Conservation (phyloP, 2,888 invertebrate genomes). For the Phalera bucephala region DNA sequence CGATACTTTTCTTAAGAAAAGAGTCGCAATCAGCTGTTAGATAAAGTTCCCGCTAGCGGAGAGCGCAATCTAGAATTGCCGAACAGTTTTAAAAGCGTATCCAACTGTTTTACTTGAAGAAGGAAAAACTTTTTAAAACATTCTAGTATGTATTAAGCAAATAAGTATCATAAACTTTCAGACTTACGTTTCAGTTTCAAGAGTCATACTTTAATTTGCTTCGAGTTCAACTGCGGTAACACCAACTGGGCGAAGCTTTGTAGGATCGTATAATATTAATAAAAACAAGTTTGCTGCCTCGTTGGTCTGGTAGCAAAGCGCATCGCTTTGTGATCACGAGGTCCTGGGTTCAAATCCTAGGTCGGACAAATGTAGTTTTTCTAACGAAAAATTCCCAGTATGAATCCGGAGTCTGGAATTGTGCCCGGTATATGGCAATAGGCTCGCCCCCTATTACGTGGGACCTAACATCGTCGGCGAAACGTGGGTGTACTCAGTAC, state of each 20-base stretch:
- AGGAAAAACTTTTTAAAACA: slow-evolving; percentile 43
- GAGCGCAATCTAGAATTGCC: slow-evolving; percentile 63
- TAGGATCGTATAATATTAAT: too few species aligned
- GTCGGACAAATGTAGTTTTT: too few species aligned
- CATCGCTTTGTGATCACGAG: too few species aligned
- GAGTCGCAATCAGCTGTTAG: slow-evolving; percentile 72
- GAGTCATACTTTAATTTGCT: slow-evolving; percentile 17
- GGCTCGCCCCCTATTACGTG: too few species aligned
- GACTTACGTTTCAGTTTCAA: slow-evolving; percentile 14
- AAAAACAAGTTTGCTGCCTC: too few species aligned
- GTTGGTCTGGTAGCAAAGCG: too few species aligned
- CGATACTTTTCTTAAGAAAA: slow-evolving; percentile 58
- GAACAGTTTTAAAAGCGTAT: slow-evolving; percentile 65
- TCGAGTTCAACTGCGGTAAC: background rate
- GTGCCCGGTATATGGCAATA: too few species aligned
- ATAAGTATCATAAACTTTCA: slow-evolving; percentile 31
- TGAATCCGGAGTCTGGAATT: too few species aligned
- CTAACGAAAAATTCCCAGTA: too few species aligned
- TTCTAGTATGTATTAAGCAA: slow-evolving; percentile 35
- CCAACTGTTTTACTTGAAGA: slow-evolving; percentile 47
- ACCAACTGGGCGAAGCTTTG: slow-evolving; percentile 1
- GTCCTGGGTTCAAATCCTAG: too few species aligned
- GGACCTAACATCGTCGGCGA: too few species aligned
- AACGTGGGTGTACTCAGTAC: too few species aligned
- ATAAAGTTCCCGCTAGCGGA: slow-evolving; percentile 64